phyloP scores from a whole-genome alignment of 1,140 invertebrate species.

The Procambarus clarkii region DNA sequence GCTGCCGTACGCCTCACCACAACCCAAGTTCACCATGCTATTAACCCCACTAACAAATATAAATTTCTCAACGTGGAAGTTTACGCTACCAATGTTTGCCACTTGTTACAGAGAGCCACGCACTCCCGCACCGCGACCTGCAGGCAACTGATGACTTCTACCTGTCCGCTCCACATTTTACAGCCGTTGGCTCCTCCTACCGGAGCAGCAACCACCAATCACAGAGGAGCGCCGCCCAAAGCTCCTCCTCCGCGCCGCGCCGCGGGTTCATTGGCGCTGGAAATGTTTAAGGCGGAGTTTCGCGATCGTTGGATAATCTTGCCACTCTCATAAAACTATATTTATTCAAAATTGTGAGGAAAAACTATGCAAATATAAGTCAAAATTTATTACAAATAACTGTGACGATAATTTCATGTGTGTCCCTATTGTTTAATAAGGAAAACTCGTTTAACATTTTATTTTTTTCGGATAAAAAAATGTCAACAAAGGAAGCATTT shows the following conservation, averaged over 20 bases:
- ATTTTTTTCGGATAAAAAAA: no score
- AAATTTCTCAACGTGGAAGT: background rate
- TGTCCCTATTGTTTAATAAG: no score
- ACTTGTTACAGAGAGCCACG: background rate
- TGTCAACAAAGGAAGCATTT: background rate
- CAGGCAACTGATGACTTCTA: conserved; percentile 23
- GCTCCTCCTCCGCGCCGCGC: conserved; percentile 25
- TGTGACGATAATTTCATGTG: background rate
- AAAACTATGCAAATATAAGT: background rate
- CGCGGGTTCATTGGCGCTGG: conserved; percentile 14
- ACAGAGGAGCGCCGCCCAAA: background rate
- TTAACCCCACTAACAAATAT: background rate
- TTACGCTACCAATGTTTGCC: background rate
- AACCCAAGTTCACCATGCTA: conserved; percentile 64
- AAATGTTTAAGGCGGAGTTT: conserved; percentile 20
- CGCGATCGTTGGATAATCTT: background rate
- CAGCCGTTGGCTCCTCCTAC: conserved; percentile 27
- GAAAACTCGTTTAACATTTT: no score
- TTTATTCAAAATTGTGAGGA: background rate
- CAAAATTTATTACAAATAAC: background rate
- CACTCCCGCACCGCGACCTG: conserved; percentile 5
- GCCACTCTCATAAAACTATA: conserved; percentile 26
- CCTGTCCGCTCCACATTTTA: conserved; percentile 54
- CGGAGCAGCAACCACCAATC: conserved; percentile 6
- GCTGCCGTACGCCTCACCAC: conserved; percentile 8